Evolutionary conservation across 2,888 invertebrate species (phyloP).

Genomic region (Dugesia japonica): DNA sequence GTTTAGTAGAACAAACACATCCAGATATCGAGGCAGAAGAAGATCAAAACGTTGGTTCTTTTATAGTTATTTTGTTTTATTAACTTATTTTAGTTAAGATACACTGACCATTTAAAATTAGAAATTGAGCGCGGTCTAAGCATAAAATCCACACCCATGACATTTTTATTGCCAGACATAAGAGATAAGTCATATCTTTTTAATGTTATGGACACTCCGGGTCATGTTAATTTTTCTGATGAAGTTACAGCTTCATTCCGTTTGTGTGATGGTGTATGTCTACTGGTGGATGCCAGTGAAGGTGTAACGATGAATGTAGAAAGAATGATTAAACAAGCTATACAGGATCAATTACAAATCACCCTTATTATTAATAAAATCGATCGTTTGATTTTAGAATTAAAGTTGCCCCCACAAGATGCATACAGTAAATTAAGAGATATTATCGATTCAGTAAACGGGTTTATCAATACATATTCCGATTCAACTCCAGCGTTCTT

Average conservation of each 20-base stretch:
- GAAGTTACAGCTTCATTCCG: constrained; percentile 92
- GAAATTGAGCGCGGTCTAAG: constrained; percentile 76
- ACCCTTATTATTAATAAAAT: constrained; percentile 92
- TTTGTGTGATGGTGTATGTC: constrained; percentile 68
- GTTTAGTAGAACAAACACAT: constrained; percentile 85
- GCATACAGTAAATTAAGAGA: constrained; percentile 90
- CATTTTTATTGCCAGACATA: constrained; percentile 74
- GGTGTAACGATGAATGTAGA: constrained; percentile 95
- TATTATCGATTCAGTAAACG: constrained; percentile 85
- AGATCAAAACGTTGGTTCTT: constrained; percentile 43
- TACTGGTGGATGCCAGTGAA: constrained; percentile 94
- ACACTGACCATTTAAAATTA: constrained; percentile 81
- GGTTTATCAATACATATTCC: constrained; percentile 33
- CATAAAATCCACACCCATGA: constrained; percentile 85
- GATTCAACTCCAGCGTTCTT: constrained; percentile 8
- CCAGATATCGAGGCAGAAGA: constrained; percentile 59
- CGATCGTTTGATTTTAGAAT: constrained; percentile 75
- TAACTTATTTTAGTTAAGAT: constrained; percentile 52
- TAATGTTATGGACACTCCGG: constrained; percentile 86
- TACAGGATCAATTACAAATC: constrained; percentile 68
- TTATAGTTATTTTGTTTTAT: too few relatives aligned
- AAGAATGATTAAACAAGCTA: constrained; percentile 77
- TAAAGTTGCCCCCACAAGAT: constrained; percentile 90
- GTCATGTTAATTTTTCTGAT: constrained; percentile 97
- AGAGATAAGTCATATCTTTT: constrained; percentile 86